Conservation (phyloP, 2,888 invertebrate species). For the Branchipolynoe longqiensis region DNA sequence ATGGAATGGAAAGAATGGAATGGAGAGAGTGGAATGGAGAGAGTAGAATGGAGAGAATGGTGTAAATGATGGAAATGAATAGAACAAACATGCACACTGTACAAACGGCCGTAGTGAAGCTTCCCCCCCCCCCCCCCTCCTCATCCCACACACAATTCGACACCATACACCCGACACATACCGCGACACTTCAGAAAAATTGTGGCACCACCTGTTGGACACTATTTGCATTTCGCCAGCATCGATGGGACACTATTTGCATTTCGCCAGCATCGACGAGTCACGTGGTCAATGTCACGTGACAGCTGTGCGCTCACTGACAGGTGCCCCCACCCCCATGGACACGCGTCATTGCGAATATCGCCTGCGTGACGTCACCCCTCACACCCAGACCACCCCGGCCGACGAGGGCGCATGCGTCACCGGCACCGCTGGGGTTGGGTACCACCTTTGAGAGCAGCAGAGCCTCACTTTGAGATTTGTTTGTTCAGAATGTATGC, state of each 20-base stretch:
- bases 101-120: too few species aligned
- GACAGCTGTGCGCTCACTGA: constrained; percentile 17
- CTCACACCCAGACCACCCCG: not conserved
- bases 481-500: not conserved
- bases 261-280: not conserved
- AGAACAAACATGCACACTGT: too few species aligned
- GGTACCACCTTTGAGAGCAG: constrained; percentile 2
- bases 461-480: not conserved
- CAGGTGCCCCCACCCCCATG: not conserved
- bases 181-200: not conserved
- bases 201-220: not conserved
- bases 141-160: too few species aligned
- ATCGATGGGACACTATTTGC: not conserved
- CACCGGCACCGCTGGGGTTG: not conserved
- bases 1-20: too few species aligned
- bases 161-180: too few species aligned
- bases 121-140: too few species aligned
- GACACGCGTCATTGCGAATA: not conserved
- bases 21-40: too few species aligned
- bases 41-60: too few species aligned
- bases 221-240: not conserved
- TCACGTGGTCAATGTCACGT: not conserved
- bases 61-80: too few species aligned
- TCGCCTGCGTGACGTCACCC: not conserved
- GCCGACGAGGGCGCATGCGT: constrained; percentile 2